These are phyloP conservation scores for Crotalus tigris DNA, from an alignment of 2,113 vertebrate species.

Conservation along the genomic window DNA sequence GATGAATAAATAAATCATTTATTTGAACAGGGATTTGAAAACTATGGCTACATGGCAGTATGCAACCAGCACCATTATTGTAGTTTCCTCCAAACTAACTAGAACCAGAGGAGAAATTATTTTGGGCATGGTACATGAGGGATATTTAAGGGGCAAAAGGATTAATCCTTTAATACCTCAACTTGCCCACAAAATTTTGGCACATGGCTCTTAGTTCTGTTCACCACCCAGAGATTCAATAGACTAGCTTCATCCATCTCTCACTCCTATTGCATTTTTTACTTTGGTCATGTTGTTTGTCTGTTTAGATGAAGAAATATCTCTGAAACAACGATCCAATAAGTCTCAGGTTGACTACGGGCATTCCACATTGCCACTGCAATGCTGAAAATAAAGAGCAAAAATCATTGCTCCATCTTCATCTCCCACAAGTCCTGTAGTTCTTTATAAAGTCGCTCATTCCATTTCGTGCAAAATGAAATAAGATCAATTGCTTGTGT, in stretches of 20 bases:
- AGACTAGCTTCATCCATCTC: neutral
- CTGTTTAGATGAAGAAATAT: neutral
- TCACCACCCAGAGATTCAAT: neutral
- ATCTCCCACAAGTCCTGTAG: neutral
- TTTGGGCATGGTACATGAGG: neutral
- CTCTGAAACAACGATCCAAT: neutral
- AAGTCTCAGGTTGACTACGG: neutral
- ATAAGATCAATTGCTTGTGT: neutral
- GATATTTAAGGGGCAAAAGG: neutral
- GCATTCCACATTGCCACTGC: neutral
- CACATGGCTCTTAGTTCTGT: neutral
- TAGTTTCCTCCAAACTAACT: neutral
- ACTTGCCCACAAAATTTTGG: neutral
- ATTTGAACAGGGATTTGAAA: neutral
- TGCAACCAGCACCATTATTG: neutral
- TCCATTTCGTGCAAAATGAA: neutral
- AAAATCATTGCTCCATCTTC: neutral
- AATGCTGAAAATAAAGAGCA: neutral
- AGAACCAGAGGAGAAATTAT: neutral
- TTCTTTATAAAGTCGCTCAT: neutral
- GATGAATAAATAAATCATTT: neutral
- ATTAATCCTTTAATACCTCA: neutral
- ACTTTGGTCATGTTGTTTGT: neutral
- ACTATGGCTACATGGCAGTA: neutral
- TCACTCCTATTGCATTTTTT: neutral